These are phyloP conservation scores for Pipistrellus kuhlii DNA, from an alignment of 2,797 vertebrate species.

Conservation along the genomic window DNA sequence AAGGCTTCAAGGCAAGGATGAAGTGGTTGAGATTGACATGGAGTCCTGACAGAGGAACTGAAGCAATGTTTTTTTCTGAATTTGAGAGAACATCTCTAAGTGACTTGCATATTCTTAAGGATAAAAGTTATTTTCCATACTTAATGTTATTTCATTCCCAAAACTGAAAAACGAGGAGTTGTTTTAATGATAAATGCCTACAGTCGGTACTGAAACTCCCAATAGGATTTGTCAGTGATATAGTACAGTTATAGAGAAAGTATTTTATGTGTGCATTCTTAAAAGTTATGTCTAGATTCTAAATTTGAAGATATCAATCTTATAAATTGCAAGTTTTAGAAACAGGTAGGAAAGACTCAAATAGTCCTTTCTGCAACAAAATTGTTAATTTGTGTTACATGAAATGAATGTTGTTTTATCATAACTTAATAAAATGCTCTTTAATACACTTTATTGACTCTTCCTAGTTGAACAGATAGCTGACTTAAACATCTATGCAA, in stretches of 20 bases:
- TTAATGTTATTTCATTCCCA: constrained; percentile 60
- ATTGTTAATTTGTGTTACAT: constrained; percentile 59
- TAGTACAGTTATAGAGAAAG: constrained; percentile 1
- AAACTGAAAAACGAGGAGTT: constrained; percentile 71
- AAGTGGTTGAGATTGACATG: constrained; percentile 89
- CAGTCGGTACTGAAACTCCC: constrained; percentile 46
- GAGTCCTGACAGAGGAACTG: constrained; percentile 89
- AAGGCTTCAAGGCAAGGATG: constrained; percentile 74
- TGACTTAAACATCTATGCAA: constrained; percentile 82
- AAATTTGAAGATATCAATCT: constrained; percentile 54
- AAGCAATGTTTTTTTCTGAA: background rate
- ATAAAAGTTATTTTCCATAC: constrained; percentile 66
- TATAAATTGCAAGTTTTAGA: constrained; percentile 58
- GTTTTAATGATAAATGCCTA: constrained; percentile 65
- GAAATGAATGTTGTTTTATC: constrained; percentile 67
- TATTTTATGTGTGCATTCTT: constrained; percentile 63
- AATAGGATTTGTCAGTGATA: constrained; percentile 9
- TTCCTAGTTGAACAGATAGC: constrained; percentile 82
- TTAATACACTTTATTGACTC: constrained; percentile 45
- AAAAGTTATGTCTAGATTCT: constrained; percentile 59
- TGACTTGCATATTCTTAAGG: constrained; percentile 62
- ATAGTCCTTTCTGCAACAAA: constrained; percentile 34
- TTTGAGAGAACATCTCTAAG: background rate
- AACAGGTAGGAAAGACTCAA: background rate
- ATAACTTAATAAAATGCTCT: constrained; percentile 69